These are phyloP conservation scores for Danio albolineatus DNA, from an alignment of 2,797 vertebrate species.

Conservation along the genomic window DNA sequence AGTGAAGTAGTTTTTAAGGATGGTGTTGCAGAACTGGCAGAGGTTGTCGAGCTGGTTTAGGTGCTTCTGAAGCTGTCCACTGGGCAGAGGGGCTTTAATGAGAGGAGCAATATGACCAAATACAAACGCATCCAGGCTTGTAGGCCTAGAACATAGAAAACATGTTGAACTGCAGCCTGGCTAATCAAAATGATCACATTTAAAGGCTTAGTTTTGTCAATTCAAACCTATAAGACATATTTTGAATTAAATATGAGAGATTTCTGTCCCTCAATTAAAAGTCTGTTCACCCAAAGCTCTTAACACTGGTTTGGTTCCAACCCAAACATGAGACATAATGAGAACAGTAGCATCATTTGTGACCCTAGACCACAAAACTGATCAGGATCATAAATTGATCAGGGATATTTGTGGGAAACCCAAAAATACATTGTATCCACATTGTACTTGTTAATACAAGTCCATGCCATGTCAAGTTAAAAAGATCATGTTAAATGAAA, in stretches of 20 bases:
- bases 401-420: too few relatives aligned
- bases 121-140: slow-evolving; percentile 94
- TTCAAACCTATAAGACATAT: not conserved
- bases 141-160: slow-evolving; percentile 80
- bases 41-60: slow-evolving; percentile 94
- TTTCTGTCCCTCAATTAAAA: not conserved
- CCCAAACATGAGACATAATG: too few relatives aligned
- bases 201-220: not conserved
- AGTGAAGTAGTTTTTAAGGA: slow-evolving; percentile 88
- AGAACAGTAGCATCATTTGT: too few relatives aligned
- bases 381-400: too few relatives aligned
- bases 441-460: too few relatives aligned
- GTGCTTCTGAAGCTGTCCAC: slow-evolving; percentile 90
- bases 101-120: slow-evolving; percentile 95
- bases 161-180: not conserved
- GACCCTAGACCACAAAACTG: too few relatives aligned
- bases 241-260: too few relatives aligned
- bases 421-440: too few relatives aligned
- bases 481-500: too few relatives aligned
- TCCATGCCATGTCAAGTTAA: too few relatives aligned
- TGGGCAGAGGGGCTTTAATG: slow-evolving; percentile 89
- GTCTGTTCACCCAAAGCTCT: too few relatives aligned
- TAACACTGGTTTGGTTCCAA: too few relatives aligned
- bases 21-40: slow-evolving; percentile 90
- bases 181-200: not conserved